Conservation (phyloP, 2,888 invertebrate genomes). For the Protodeltote pygarga region DNA sequence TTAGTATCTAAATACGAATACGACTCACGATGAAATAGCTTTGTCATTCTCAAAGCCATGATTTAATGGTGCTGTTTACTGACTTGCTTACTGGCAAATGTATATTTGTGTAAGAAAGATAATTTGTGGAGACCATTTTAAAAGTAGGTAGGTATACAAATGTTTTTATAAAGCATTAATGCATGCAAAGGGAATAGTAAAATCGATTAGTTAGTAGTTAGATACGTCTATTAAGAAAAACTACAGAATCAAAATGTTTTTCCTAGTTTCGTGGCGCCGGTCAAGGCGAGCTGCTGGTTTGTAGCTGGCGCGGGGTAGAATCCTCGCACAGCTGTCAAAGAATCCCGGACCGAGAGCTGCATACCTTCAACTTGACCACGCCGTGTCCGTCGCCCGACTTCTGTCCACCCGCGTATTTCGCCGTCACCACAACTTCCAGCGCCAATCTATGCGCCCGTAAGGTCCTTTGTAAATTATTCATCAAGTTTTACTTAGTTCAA, state of each 20-base stretch:
- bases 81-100: too few relatives aligned
- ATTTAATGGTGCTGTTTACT: too few relatives aligned
- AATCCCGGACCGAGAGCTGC: slow-evolving; percentile 72
- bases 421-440: slow-evolving; percentile 80
- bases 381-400: slow-evolving; percentile 81
- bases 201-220: too few relatives aligned
- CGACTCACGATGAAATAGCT: too few relatives aligned
- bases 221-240: too few relatives aligned
- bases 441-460: slow-evolving; percentile 88
- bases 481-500: neutral
- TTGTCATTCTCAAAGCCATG: too few relatives aligned
- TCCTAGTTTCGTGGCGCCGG: slow-evolving; percentile 83
- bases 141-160: too few relatives aligned
- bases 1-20: too few relatives aligned
- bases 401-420: slow-evolving; percentile 85
- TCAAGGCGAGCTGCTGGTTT: slow-evolving; percentile 86
- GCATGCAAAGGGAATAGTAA: too few relatives aligned
- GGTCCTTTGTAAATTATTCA: slow-evolving; percentile 24
- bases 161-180: too few relatives aligned
- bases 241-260: neutral
- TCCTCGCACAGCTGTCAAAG: slow-evolving; percentile 80
- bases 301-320: slow-evolving; percentile 84
- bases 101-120: neutral
- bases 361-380: slow-evolving; percentile 79
- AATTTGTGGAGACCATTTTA: too few relatives aligned